phyloP scores from a whole-genome alignment of 23 tunicate species.

The Halocynthia aurantium region DNA sequence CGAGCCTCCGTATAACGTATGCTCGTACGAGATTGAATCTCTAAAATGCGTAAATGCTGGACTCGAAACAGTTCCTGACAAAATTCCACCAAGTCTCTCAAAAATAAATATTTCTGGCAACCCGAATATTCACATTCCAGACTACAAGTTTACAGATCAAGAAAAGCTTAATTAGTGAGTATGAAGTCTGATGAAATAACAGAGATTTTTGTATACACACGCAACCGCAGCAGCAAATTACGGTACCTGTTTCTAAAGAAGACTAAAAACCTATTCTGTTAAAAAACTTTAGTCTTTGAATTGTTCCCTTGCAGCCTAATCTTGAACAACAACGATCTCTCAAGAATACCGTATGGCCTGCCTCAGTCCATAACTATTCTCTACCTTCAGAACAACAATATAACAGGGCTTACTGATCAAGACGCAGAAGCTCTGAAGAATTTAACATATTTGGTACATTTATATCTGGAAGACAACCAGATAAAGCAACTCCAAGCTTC shows the following conservation, averaged over 20 bases:
- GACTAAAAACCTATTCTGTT: too few species aligned
- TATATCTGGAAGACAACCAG: constrained; percentile 28
- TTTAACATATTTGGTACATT: background rate
- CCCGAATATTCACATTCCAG: constrained; percentile 37
- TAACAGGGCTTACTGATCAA: background rate
- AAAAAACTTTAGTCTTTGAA: too few species aligned
- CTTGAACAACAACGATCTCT: constrained; percentile 14
- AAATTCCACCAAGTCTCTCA: constrained; percentile 23
- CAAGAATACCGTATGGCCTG: constrained; percentile 8
- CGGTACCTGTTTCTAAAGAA: too few species aligned
- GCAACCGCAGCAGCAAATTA: too few species aligned
- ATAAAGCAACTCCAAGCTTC: constrained; percentile 18
- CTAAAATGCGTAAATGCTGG: constrained; percentile 32
- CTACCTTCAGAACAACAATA: background rate
- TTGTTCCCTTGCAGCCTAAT: background rate
- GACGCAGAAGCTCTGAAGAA: background rate
- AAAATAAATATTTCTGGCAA: constrained; percentile 28
- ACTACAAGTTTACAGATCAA: constrained; percentile 26
- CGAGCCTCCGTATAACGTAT: constrained; percentile 8
- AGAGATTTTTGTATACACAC: too few species aligned
- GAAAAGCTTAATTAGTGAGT: constrained; percentile 40
- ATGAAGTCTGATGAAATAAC: too few species aligned
- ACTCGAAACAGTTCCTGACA: constrained; percentile 20
- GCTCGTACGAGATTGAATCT: constrained; percentile 32
- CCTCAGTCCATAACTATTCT: constrained; percentile 1